Conservation (phyloP, 2,113 vertebrate genomes). For the Leptobrachium leishanense region DNA sequence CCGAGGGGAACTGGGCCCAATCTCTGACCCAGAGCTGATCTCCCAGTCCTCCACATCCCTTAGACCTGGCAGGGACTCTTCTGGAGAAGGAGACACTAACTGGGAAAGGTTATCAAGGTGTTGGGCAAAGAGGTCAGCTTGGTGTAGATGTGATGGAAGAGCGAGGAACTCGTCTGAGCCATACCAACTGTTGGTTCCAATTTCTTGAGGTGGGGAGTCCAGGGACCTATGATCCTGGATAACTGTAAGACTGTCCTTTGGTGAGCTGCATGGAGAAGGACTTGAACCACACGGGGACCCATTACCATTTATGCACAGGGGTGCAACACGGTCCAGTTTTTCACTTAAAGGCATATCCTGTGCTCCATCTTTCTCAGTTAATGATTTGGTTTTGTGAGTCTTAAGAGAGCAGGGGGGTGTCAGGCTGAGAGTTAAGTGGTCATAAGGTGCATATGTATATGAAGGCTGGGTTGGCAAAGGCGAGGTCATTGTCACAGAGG, state of each 20-base stretch:
- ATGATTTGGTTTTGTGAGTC: background rate
- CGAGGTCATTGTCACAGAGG: conserved; percentile 4
- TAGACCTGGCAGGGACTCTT: conserved; percentile 70
- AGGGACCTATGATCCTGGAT: conserved; percentile 37
- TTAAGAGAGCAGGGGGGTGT: conserved; percentile 8
- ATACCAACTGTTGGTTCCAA: conserved; percentile 76
- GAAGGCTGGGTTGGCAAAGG: background rate
- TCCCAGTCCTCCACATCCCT: conserved; percentile 96
- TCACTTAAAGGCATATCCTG: background rate
- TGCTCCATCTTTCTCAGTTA: background rate
- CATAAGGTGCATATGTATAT: conserved; percentile 4
- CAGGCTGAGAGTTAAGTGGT: conserved; percentile 26
- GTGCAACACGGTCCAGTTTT: background rate
- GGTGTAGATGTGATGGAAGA: conserved; percentile 87
- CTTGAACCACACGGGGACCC: background rate
- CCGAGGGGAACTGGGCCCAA: conserved; percentile 63
- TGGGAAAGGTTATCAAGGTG: conserved; percentile 89
- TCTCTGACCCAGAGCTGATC: conserved; percentile 84
- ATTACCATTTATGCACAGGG: background rate
- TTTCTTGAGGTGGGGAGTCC: conserved; percentile 53
- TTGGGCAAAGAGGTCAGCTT: conserved; percentile 88
- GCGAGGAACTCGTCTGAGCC: conserved; percentile 96
- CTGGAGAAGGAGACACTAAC: conserved; percentile 75
- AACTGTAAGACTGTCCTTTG: conserved; percentile 4
- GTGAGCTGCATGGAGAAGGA: conserved; percentile 1